Percentiles rank a stretch among this genome's conserved stretches.
phyloP scores from a whole-genome alignment of 2,888 invertebrate species.

The Polydrusus cervinus region DNA sequence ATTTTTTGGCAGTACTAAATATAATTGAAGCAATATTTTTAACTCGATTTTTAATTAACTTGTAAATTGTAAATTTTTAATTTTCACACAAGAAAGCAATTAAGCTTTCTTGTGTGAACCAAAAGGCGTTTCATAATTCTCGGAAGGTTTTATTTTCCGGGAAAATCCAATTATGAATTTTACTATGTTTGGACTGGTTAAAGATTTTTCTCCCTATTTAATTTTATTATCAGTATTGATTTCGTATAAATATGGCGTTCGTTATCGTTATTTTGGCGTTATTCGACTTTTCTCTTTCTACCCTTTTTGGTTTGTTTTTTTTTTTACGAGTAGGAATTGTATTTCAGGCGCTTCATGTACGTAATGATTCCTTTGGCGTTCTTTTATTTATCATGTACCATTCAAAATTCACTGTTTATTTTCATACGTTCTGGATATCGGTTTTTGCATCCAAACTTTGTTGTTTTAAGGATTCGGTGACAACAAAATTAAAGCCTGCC shows the following conservation, averaged over 20 bases:
- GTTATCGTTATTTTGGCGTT: slow-evolving; percentile 30
- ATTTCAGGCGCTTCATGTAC: not conserved
- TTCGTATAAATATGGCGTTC: slow-evolving; percentile 18
- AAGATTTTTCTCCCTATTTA: slow-evolving; percentile 15
- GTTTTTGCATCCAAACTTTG: too few species aligned
- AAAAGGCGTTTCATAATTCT: not conserved
- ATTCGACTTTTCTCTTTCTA: slow-evolving; percentile 15
- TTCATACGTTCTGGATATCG: too few species aligned
- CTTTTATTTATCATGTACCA: not conserved
- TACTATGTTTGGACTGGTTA: slow-evolving; percentile 1
- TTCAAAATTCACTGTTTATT: too few species aligned
- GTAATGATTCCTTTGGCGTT: slow-evolving; percentile 3
- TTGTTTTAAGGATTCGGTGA: too few species aligned
- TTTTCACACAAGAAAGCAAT: too few species aligned
- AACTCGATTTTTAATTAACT: slow-evolving; percentile 5
- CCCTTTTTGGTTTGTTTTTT: slow-evolving; percentile 2
- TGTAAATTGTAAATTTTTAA: too few species aligned
- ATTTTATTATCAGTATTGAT: slow-evolving; percentile 26
- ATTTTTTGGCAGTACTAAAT: too few species aligned
- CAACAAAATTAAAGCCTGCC: too few species aligned
- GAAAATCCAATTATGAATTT: slow-evolving; percentile 10
- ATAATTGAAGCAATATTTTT: too few species aligned
- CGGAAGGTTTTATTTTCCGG: not conserved
- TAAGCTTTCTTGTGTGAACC: not conserved
- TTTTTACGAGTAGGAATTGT: slow-evolving; percentile 2